These are phyloP conservation scores for Polylopha cassiicola DNA, from an alignment of 2,888 invertebrate genomes.

Conservation along the genomic window DNA sequence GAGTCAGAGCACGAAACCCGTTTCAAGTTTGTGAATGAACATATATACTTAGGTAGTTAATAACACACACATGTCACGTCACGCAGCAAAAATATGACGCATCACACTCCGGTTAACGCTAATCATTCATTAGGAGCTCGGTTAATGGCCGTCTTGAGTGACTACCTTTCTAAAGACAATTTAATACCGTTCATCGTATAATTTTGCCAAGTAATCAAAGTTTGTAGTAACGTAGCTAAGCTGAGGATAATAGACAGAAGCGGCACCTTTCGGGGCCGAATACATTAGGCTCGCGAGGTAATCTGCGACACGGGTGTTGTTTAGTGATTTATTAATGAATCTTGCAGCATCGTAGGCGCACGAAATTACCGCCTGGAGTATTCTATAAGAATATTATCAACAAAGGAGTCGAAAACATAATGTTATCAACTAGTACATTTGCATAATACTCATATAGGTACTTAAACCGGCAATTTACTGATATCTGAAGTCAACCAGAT, in stretches of 20 bases:
- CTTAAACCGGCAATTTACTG: too few relatives aligned
- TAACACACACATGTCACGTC: conserved; percentile 5
- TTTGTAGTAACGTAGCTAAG: conserved; percentile 53
- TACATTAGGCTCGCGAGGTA: conserved; percentile 41
- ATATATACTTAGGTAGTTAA: too few relatives aligned
- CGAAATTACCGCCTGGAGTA: conserved; percentile 15
- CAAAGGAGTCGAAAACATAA: too few relatives aligned
- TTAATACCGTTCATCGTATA: conserved; percentile 62
- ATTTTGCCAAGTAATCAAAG: conserved; percentile 64
- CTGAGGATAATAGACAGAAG: conserved; percentile 55
- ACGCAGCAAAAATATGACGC: conserved; percentile 27
- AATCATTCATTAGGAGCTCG: conserved; percentile 61
- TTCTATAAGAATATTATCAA: conserved; percentile 8
- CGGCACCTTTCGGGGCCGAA: conserved; percentile 45
- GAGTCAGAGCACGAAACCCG: too few relatives aligned
- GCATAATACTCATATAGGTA: too few relatives aligned
- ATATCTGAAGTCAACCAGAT: too few relatives aligned
- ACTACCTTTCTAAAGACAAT: conserved; percentile 64
- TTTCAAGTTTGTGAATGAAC: too few relatives aligned
- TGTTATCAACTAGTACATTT: too few relatives aligned
- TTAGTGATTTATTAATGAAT: conserved; percentile 48
- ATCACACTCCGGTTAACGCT: conserved; percentile 58
- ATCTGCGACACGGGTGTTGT: conserved; percentile 40
- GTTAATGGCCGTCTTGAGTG: conserved; percentile 54
- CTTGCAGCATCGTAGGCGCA: conserved; percentile 3